phyloP scores from a whole-genome alignment of 2,888 invertebrate species.

The Andrena praecox region DNA sequence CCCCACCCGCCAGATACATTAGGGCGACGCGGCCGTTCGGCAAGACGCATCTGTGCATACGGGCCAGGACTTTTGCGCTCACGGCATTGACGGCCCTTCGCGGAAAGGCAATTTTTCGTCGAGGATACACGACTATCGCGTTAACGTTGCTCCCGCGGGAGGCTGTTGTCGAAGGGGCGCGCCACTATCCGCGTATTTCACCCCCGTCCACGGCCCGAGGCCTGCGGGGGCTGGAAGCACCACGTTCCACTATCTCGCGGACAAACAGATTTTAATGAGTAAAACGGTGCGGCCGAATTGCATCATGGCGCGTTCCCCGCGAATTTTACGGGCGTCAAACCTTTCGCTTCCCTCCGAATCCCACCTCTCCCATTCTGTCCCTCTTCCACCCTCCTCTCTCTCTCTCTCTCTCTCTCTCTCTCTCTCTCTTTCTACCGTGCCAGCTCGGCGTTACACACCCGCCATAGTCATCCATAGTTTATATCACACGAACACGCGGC shows the following conservation, averaged over 20 bases:
- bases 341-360: constrained; percentile 54
- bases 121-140: constrained; percentile 70
- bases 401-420: constrained; percentile 65
- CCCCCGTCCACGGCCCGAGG: constrained; percentile 7
- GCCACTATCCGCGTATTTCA: constrained; percentile 51
- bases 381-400: constrained; percentile 77
- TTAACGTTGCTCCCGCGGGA: constrained; percentile 69
- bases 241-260: constrained; percentile 77
- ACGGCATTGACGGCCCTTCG: constrained; percentile 45
- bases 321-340: constrained; percentile 78
- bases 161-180: constrained; percentile 58
- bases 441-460: constrained; percentile 65
- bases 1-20: constrained; percentile 1
- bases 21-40: not conserved
- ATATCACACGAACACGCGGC: constrained; percentile 72
- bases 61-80: constrained; percentile 1
- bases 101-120: constrained; percentile 64
- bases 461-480: constrained; percentile 71
- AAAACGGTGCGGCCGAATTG: constrained; percentile 70
- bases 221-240: constrained; percentile 39
- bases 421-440: constrained; percentile 62
- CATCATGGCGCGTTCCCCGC: constrained; percentile 66
- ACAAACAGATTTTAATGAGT: constrained; percentile 87
- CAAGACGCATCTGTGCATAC: constrained; percentile 13
- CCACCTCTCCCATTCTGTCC: constrained; percentile 61